Conservation (phyloP, 1,140 invertebrate species). For the Drosophila auraria region DNA sequence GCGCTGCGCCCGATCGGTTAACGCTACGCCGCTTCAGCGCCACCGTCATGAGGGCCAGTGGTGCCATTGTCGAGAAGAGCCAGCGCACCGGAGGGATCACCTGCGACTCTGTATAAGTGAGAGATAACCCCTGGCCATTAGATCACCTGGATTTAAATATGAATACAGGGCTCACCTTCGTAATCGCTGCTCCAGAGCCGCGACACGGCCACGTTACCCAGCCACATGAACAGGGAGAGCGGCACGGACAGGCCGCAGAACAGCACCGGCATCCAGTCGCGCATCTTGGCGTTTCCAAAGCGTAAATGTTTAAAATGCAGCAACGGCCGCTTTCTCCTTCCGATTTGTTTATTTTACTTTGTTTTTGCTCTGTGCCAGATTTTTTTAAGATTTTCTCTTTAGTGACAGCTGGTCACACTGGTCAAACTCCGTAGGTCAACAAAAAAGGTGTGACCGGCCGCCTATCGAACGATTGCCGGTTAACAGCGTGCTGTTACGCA, state of each 20-base stretch:
- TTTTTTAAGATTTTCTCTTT: too few species aligned
- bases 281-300: constrained; percentile 13
- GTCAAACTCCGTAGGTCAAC: too few species aligned
- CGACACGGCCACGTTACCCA: constrained; percentile 89
- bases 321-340: constrained; percentile 30
- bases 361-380: neutral
- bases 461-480: neutral
- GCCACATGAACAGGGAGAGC: constrained; percentile 90
- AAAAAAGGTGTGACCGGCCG: too few species aligned
- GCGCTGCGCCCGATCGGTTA: constrained; percentile 89
- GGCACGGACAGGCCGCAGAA: constrained; percentile 89
- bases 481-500: too few species aligned
- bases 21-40: constrained; percentile 90
- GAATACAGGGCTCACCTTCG: constrained; percentile 23
- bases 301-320: constrained; percentile 1
- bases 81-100: constrained; percentile 91
- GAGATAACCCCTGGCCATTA: constrained; percentile 85
- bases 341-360: constrained; percentile 34
- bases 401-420: too few species aligned
- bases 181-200: constrained; percentile 86
- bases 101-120: constrained; percentile 86
- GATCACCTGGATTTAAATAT: constrained; percentile 8
- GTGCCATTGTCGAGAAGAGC: constrained; percentile 89
- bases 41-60: constrained; percentile 88
- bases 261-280: constrained; percentile 87